Percentiles rank a stretch among this genome's conserved stretches.
Conservation (phyloP, 2,888 invertebrate species). For the Polietes domitor region DNA sequence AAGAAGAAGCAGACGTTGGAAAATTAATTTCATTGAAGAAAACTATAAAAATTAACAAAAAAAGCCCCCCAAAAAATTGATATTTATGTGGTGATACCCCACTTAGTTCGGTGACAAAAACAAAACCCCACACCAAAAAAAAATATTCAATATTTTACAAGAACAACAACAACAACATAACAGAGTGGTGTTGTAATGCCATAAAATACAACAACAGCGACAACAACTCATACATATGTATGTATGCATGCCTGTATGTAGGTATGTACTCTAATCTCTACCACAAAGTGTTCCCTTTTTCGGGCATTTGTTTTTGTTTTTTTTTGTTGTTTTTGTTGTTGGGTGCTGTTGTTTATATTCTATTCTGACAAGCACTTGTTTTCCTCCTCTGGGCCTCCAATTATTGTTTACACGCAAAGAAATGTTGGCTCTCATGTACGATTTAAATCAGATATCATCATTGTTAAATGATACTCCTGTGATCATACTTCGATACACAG, state of each 20-base stretch:
- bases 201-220: conserved; percentile 5
- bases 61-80: conserved; percentile 7
- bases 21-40: not conserved
- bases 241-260: not conserved
- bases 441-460: too few species aligned
- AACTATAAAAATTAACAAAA: not conserved
- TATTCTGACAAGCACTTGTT: not conserved
- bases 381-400: too few species aligned
- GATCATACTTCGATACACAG: too few species aligned
- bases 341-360: too few species aligned
- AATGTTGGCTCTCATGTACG: too few species aligned
- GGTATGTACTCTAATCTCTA: conserved; percentile 10
- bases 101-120: conserved; percentile 44
- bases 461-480: too few species aligned
- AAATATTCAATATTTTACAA: conserved; percentile 24
- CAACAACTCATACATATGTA: not conserved
- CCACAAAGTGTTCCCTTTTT: not conserved
- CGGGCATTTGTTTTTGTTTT: not conserved
- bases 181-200: not conserved
- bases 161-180: conserved; percentile 1
- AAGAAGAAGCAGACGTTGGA: too few species aligned
- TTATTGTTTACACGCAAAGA: too few species aligned
- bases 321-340: not conserved
- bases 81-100: conserved; percentile 24
- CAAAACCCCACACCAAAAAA: not conserved